phyloP scores from a whole-genome alignment of 2,797 vertebrate species.

The Phalloptychus januarius region DNA sequence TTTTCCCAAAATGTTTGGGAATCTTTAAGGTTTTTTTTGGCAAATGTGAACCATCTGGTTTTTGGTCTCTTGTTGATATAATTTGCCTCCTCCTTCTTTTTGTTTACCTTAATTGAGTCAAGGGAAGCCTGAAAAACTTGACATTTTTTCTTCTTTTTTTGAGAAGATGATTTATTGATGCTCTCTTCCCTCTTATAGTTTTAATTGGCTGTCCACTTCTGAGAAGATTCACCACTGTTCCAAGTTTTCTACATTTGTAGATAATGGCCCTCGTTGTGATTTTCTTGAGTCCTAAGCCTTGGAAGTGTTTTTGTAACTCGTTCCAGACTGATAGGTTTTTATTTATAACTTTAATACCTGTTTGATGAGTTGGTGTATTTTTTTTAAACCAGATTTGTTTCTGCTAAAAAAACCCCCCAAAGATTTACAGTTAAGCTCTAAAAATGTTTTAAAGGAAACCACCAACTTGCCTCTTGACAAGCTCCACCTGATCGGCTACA shows the following conservation, averaged over 20 bases:
- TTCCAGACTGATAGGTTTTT: background rate
- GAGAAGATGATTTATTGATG: background rate
- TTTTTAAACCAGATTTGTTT: no score
- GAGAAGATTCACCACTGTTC: background rate
- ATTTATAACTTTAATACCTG: no score
- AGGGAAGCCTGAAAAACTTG: background rate
- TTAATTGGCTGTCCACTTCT: background rate
- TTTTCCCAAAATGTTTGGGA: background rate
- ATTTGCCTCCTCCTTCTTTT: background rate
- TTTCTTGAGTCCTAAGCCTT: background rate
- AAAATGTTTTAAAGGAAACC: slow-evolving; percentile 75
- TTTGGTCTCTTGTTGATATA: background rate
- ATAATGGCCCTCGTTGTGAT: background rate
- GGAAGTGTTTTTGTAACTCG: background rate
- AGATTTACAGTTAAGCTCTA: no score
- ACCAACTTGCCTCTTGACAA: slow-evolving; percentile 77
- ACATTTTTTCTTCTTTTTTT: background rate
- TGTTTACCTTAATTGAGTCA: background rate
- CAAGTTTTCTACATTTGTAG: background rate
- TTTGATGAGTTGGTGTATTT: no score
- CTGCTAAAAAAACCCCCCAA: no score
- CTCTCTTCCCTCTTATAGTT: background rate
- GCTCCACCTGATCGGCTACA: slow-evolving; percentile 86
- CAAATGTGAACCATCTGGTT: background rate
- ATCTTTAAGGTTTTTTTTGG: background rate